Evolutionary conservation across 2,113 vertebrate species (phyloP).

Genomic region (Cephalopterus ornatus): DNA sequence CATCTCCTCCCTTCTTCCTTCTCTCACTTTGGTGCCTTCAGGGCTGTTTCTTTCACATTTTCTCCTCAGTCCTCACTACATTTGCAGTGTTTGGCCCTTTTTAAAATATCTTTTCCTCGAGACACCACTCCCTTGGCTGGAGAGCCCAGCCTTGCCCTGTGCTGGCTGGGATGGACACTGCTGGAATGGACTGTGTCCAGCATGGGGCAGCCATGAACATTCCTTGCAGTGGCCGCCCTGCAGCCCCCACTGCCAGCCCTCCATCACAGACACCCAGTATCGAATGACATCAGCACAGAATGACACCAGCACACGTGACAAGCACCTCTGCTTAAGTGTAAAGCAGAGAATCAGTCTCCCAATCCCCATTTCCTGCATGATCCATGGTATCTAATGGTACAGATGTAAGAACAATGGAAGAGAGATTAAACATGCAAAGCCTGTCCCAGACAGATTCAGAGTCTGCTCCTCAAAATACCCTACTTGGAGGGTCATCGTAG

Average conservation of each 20-base stretch:
- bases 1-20: neutral
- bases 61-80: neutral
- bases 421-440: neutral
- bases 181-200: neutral
- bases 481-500: neutral
- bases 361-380: neutral
- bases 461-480: neutral
- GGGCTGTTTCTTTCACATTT: neutral
- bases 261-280: neutral
- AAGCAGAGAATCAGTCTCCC: neutral
- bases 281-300: neutral
- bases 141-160: rapidly evolving
- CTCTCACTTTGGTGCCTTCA: neutral
- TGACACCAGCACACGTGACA: rapidly evolving
- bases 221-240: rapidly evolving
- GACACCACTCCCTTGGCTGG: rapidly evolving
- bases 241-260: rapidly evolving
- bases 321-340: neutral
- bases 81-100: neutral
- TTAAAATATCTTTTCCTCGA: rapidly evolving
- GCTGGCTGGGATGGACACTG: rapidly evolving
- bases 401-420: neutral
- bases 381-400: too few relatives aligned
- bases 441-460: neutral
- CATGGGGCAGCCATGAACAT: neutral